Conservation (phyloP, 2,888 invertebrate genomes). For the Apamea anceps region DNA sequence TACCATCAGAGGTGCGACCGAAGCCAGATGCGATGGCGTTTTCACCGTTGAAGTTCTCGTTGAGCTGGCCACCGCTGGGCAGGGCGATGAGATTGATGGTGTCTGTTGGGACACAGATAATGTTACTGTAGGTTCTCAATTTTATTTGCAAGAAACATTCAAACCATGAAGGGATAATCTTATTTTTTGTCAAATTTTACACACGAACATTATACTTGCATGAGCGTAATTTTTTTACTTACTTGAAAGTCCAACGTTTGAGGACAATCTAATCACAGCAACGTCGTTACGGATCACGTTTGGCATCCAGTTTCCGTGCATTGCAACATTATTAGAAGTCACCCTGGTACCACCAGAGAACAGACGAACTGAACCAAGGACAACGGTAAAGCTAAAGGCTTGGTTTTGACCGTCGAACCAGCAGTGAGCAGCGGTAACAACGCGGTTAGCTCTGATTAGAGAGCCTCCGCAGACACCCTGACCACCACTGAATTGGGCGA, state of each 20-base stretch:
- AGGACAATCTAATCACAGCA: background rate
- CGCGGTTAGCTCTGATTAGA: constrained; percentile 67
- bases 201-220: background rate
- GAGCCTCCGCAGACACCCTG: constrained; percentile 77
- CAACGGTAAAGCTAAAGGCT: constrained; percentile 73
- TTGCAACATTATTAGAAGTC: constrained; percentile 64
- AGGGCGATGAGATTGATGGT: constrained; percentile 68
- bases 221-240: constrained; percentile 1
- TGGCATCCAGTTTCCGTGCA: constrained; percentile 76
- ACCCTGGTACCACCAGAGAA: constrained; percentile 77
- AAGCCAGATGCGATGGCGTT: constrained; percentile 78
- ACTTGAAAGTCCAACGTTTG: constrained; percentile 6
- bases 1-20: constrained; percentile 72
- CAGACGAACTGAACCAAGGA: constrained; percentile 75
- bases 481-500: constrained; percentile 22
- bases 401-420: constrained; percentile 79
- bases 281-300: constrained; percentile 75
- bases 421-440: constrained; percentile 82
- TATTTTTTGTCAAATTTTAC: background rate
- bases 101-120: constrained; percentile 51
- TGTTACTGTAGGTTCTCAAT: background rate
- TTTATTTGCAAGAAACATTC: background rate
- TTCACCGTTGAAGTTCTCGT: constrained; percentile 69
- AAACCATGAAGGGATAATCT: background rate
- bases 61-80: constrained; percentile 68